Evolutionary conservation across 2,113 vertebrate genomes (phyloP).

Genomic region (Oenanthe melanoleuca): DNA sequence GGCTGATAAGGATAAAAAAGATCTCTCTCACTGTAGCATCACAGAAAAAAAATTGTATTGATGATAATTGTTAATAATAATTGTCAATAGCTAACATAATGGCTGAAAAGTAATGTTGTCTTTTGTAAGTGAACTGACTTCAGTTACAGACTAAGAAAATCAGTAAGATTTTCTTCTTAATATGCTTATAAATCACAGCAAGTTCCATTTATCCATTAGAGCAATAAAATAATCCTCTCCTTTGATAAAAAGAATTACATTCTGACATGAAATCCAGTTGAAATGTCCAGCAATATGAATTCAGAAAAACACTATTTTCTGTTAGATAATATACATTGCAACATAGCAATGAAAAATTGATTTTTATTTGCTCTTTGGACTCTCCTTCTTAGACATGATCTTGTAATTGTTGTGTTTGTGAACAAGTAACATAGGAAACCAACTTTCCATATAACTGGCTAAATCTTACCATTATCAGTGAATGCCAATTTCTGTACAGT

Average conservation of each 20-base stretch:
- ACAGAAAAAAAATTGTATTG: neutral
- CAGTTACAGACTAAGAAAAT: neutral
- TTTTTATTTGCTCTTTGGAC: neutral
- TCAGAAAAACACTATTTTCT: neutral
- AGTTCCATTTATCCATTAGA: neutral
- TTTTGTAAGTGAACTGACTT: neutral
- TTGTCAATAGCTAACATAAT: neutral
- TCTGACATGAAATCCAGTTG: neutral
- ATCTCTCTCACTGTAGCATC: neutral
- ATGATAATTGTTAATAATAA: neutral
- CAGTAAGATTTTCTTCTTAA: slow-evolving; percentile 14
- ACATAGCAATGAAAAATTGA: neutral
- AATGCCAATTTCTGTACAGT: neutral
- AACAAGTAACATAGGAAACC: neutral
- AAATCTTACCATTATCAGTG: neutral
- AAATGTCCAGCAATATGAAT: neutral
- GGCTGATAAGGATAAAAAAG: neutral
- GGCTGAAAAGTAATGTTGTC: neutral
- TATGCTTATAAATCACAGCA: neutral
- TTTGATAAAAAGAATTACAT: neutral
- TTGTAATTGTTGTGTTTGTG: neutral
- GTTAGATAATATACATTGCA: neutral
- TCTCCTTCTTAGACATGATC: neutral
- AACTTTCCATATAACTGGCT: neutral
- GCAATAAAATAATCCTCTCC: neutral